Conservation (phyloP, 2,888 invertebrate genomes). For the Pteria penguin region DNA sequence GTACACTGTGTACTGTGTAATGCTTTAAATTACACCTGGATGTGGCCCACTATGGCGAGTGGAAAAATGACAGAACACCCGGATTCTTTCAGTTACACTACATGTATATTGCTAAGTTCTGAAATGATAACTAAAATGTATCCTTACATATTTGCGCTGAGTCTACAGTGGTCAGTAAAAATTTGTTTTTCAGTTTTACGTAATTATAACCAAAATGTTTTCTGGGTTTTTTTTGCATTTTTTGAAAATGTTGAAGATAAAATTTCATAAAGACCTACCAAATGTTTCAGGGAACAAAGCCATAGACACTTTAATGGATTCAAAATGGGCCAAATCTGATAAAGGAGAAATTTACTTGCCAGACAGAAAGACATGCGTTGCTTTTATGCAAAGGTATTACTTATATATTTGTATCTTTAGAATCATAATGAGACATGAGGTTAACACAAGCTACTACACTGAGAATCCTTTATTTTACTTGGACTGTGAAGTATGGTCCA, state of each 20-base stretch:
- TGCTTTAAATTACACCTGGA: no score
- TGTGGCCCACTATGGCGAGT: no score
- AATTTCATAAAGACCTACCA: no score
- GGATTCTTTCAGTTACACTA: no score
- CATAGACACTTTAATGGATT: slow-evolving; percentile 93
- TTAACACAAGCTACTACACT: no score
- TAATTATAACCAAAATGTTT: background rate
- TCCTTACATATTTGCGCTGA: background rate
- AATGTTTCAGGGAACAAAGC: slow-evolving; percentile 85
- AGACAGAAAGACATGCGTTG: slow-evolving; percentile 86
- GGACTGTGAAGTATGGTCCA: background rate
- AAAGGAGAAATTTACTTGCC: slow-evolving; percentile 84
- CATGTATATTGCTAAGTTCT: no score
- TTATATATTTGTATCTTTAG: no score
- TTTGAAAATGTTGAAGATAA: no score
- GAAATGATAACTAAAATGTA: no score
- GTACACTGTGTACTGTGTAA: no score
- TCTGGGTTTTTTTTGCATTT: background rate
- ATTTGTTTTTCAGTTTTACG: background rate
- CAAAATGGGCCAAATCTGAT: slow-evolving; percentile 91
- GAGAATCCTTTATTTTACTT: background rate
- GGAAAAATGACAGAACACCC: no score
- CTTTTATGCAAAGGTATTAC: slow-evolving; percentile 58
- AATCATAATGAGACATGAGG: no score
- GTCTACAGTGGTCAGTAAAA: background rate